A percentile compares a stretch with the other conserved stretches of the same genome.
Evolutionary conservation across 2,113 vertebrate genomes (phyloP).

Genomic region (Columba livia): DNA sequence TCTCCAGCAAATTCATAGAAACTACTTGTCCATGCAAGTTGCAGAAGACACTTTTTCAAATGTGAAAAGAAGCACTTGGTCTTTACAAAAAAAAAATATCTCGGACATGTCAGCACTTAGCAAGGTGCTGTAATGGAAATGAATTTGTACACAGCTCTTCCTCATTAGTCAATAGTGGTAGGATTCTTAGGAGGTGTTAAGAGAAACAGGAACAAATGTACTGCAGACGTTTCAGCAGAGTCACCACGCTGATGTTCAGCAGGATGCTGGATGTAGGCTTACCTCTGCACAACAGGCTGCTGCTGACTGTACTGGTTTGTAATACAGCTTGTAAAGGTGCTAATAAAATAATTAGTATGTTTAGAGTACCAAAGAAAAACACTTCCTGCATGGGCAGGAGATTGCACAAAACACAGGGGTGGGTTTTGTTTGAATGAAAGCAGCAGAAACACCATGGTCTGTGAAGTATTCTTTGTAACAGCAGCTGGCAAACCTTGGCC

Average conservation of each 20-base stretch:
- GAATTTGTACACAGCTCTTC: slow-evolving; percentile 62
- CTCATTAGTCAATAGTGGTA: not conserved
- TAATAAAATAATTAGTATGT: not conserved
- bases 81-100: slow-evolving; percentile 58
- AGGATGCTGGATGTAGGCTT: slow-evolving; percentile 13
- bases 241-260: not conserved
- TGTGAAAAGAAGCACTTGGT: slow-evolving; percentile 77
- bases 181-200: not conserved
- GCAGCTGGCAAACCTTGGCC: slow-evolving; percentile 21
- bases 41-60: slow-evolving; percentile 74
- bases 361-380: not conserved
- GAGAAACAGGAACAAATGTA: not conserved
- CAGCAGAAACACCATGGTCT: not conserved
- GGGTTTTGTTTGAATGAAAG: not conserved
- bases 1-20: slow-evolving; percentile 68
- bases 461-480: not conserved
- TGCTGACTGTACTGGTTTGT: not conserved
- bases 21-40: slow-evolving; percentile 64
- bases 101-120: slow-evolving; percentile 48
- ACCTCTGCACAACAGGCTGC: slow-evolving; percentile 16
- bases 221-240: not conserved
- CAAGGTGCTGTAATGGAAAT: slow-evolving; percentile 54
- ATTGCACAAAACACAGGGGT: not conserved
- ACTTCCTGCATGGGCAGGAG: not conserved
- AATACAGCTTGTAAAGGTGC: not conserved